Base-by-base conservation (phyloP, 1,140 invertebrate species). In the Spodoptera frugiperda region DNA sequence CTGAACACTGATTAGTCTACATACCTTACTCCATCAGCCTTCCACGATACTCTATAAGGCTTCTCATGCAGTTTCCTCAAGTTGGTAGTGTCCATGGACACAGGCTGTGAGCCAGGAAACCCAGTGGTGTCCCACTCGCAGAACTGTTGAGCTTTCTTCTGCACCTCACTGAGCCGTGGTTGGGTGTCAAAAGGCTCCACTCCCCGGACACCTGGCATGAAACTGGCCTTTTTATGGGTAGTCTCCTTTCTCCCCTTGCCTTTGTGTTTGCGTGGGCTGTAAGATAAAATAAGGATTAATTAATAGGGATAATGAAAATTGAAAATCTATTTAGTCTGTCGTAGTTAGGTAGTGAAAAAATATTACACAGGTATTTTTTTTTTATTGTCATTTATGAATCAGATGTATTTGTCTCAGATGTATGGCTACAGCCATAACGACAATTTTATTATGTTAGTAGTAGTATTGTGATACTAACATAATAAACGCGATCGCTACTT, bases 21-120 rank as follows among this genome's bases (percentile, higher is more conserved):
- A 70, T 48, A 97, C 96, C 98, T 96, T 14, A 97, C 98, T 25
- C 99, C 99, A 94, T 99, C 99, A 14, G 99, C 99, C 92, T 99
- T 99, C 99, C 99, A 99, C 0, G 98, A 99, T 3, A 99, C 99
- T 88, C 96, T 96, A 87, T 99, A 99, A 0, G 97, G 97, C 88
- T 98, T 98, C 78, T 97, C 86, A 55, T 95, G 93, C 1, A 99
- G 91, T 10, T 97, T 95, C 54, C 91, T 94, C 12, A 99, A 95
- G 93, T 99, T 99, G 0, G 96, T 87, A 3, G 94, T 91, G 86
- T 98, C 97, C 98, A 99, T 99, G 0, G 98, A 99, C 0, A 99
- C 98, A 0, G 99, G 99, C 88, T 99, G 99, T 61, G 96, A 96
- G 3, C 99, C 99, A 4, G 99, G 99, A 93, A 99, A 99, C 9